Base-by-base conservation (phyloP, 1,140 invertebrate genomes). In the Macrotrachela quadricornifera region DNA sequence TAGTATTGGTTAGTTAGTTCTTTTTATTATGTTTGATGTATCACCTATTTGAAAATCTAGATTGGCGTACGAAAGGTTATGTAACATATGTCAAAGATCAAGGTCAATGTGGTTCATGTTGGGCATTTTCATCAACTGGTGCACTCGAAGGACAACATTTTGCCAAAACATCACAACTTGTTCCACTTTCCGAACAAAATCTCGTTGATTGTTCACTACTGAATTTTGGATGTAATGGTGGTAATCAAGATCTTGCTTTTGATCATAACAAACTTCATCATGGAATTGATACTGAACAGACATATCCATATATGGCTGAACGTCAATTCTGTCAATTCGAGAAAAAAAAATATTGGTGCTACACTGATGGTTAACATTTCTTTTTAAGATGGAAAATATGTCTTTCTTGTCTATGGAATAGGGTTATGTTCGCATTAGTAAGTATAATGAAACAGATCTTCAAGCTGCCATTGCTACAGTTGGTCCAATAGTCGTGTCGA, bases 141-240 rank as follows among this genome's bases (percentile, higher is more conserved):
- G 76, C 85, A 0, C 77, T 95, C 49, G 90, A 95, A 73, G 86
- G 88, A 10, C 83, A 85, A 0, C 79, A 81, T 62, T 94, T 87
- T 65, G 49, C 74, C 1, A 74, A 72, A 85, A 21, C 80, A 59
- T 78, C 81, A 1, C 76, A 83, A 60, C 72, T 88, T 52, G 74
- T 84, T 2, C 71, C 82, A 15, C 74, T 94, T 13, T 88, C 84
- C 6, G 82, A 88, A 64, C 64, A 82, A 75, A 83, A 86, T 45
- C 71, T 95, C 42, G 79, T 95, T 56, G 88, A 95, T 72, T 95
- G 90, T 69, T 85, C 83, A n/a, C 92, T 76, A 66, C 83, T 85
- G 15, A 92, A 94, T 68, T 92, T 94, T 71, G 90, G 84, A 3
- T 94, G 88, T 69, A 87, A 94, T 72, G 88, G 88, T 18, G 88